A percentile compares a stretch with the other conserved stretches of the same genome.
Evolutionary conservation across 2,888 invertebrate genomes (phyloP).

Genomic region (Cenopis cana): DNA sequence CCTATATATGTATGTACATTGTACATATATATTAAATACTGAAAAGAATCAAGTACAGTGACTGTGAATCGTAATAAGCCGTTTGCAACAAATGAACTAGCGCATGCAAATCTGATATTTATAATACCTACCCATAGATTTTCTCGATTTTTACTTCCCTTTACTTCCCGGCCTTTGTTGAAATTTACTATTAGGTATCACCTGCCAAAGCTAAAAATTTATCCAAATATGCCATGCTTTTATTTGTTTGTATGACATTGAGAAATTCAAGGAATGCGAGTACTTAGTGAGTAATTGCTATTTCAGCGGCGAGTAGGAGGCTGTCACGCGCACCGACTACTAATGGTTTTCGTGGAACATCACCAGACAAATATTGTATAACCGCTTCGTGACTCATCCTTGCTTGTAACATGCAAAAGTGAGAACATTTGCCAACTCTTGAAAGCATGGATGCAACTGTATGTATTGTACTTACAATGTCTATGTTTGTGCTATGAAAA

Average conservation of each 20-base stretch:
- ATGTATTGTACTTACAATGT: no score
- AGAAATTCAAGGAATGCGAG: conserved; percentile 34
- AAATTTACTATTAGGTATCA: not conserved
- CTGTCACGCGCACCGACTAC: conserved; percentile 19
- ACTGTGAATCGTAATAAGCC: not conserved
- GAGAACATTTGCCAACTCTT: not conserved
- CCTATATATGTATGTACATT: not conserved
- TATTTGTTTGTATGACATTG: conserved; percentile 36
- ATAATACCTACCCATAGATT: not conserved
- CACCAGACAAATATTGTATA: conserved; percentile 26
- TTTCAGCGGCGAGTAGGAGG: conserved; percentile 25
- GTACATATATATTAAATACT: not conserved
- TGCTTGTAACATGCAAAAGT: not conserved
- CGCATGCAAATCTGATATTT: not conserved
- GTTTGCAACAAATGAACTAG: not conserved
- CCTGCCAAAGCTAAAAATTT: conserved; percentile 5
- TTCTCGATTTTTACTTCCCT: not conserved
- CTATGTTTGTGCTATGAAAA: not conserved
- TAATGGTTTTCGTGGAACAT: conserved; percentile 33
- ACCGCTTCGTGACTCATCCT: not conserved
- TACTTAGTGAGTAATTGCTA: conserved; percentile 43
- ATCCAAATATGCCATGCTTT: conserved; percentile 10
- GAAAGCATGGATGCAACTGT: no score
- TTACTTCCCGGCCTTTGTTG: not conserved
- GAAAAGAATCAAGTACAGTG: not conserved